Base-by-base conservation (phyloP, 2,888 invertebrate genomes). In the Andrena fulva region DNA sequence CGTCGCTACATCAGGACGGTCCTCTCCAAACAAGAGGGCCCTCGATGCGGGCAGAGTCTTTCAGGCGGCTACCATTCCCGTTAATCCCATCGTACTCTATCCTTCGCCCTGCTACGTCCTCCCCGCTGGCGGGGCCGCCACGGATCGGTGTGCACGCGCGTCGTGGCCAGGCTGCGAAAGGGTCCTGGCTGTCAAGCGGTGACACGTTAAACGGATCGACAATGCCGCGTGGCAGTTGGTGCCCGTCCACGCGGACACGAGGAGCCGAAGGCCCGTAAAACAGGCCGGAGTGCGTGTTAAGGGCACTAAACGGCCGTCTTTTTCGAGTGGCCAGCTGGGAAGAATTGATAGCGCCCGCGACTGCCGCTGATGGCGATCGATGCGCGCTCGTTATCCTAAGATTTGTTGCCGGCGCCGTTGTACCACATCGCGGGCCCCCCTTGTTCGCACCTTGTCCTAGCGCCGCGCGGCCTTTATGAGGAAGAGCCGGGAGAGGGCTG, bases 341-440 rank as follows among this genome's bases (percentile, higher is more conserved):
- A 87, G 85, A 89, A 89, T 89, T 89, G 87, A 89, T 89, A 80
- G 88, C 86, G 60, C 63, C 63, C 82, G 74, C 82, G 83, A 89
- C 87, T 89, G 87, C 74, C 69, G 80, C 12, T 87, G 88, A 89
- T 87, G 84, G 87, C 88, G 84, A 89, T 89, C 87, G 80, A 89
- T 89, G 87, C 75, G 6, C 77, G 75, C 87, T 86, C 86, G 85
- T 89, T 89, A 89, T 77, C 78, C 70, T 75, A 84, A 89, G 86
- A 89, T 89, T 89, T 89, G 87, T 89, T 85, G 77, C 82, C 67
- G 79, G 77, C 73, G 63, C 76, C 72, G 16, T 56, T 69, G 74
- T 59, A 67, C 42, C 71, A 78, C 83, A 70, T 52, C 54, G 70
- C 52, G 42, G 42, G 29, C 54, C 29, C 50, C 60, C 70, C 62